phyloP scores from a whole-genome alignment of 35 echinoderm and acorn worm species.

The Chiridota heheva region DNA sequence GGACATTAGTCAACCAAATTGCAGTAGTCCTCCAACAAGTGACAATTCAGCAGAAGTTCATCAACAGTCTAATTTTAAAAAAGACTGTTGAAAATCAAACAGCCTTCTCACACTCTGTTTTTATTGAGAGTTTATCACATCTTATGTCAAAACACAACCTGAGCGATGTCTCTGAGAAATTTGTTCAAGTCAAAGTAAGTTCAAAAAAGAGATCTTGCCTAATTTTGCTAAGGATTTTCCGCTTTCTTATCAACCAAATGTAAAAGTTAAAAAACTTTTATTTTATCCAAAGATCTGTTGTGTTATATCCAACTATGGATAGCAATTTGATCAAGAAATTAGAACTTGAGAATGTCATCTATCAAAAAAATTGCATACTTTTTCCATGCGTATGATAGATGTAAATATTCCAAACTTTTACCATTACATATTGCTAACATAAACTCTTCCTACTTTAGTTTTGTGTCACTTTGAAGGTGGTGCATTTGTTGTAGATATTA shows the following conservation, averaged over 20 bases:
- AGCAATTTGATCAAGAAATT: slow-evolving; percentile 24
- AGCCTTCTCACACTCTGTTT: background rate
- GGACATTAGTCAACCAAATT: no score
- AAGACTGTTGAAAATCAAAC: background rate
- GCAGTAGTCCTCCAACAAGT: no score
- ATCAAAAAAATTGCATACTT: slow-evolving; percentile 22
- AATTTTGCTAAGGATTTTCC: background rate
- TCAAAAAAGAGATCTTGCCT: background rate
- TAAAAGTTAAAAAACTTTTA: background rate
- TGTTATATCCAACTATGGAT: slow-evolving; percentile 32
- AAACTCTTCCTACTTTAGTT: slow-evolving; percentile 21
- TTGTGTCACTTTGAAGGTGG: slow-evolving; percentile 30
- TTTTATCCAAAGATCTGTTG: slow-evolving; percentile 25
- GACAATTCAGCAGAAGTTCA: no score
- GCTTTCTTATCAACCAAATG: background rate
- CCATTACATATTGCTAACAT: slow-evolving; percentile 32
- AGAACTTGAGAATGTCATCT: slow-evolving; percentile 12
- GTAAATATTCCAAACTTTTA: slow-evolving; percentile 27
- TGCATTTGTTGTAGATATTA: slow-evolving; percentile 42
- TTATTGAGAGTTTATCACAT: background rate
- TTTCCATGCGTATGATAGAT: slow-evolving; percentile 49
- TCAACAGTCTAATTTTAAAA: no score
- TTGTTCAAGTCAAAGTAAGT: background rate
- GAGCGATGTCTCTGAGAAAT: no score
- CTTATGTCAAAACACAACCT: no score